Base-by-base conservation (phyloP, 2,888 invertebrate species). In the Aphidius colemani region DNA sequence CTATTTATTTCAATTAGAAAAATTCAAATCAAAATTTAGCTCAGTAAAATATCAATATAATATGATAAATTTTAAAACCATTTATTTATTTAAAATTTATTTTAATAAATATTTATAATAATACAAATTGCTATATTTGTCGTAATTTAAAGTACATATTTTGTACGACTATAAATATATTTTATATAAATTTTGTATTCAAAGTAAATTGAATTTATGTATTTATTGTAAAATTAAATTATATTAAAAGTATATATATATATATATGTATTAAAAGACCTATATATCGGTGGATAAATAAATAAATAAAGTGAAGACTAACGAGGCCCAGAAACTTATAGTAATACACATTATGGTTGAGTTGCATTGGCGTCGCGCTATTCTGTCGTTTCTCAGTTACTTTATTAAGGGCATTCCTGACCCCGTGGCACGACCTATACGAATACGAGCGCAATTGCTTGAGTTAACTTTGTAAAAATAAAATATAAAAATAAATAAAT, bases 321-420 rank as follows among this genome's bases (percentile, higher is more conserved):
- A 39, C 7, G 40, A 13, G 40, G 6, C 18, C 8, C 18, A n/a
- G 10, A 53, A 8, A 40, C 10, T 39, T 7, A 41, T n/a, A 41
- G 55, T 10, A 41, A 53, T n/a, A n/a, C 30, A 39, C 11, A 11
- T 41, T 30, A 30, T 30, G 5, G 30, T 30, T 30, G 30, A 30
- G 7, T 39, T 41, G 39, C 13, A 41, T 53, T 46, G 53, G 68
- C 67, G 55, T 67, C 67, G 66, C 69, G 69, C 66, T 67, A 69
- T 72, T 70, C 72, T 70, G 66, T 67, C 68, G 43, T 57, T 46
- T 30, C 67, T 71, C 70, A 72, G 71, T 74, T 76, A 75, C 72
- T 78, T 78, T 78, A 78, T 79, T 78, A 80, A 79, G 80, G 80
- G 78, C 78, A 80, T 77, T 77, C 76, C 77, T 78, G 78, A 78